Evolutionary conservation across 2,888 invertebrate genomes (phyloP), one percentile per base, ranked within the genome.

Genomic region (Athripsodes cinereus): DNA sequence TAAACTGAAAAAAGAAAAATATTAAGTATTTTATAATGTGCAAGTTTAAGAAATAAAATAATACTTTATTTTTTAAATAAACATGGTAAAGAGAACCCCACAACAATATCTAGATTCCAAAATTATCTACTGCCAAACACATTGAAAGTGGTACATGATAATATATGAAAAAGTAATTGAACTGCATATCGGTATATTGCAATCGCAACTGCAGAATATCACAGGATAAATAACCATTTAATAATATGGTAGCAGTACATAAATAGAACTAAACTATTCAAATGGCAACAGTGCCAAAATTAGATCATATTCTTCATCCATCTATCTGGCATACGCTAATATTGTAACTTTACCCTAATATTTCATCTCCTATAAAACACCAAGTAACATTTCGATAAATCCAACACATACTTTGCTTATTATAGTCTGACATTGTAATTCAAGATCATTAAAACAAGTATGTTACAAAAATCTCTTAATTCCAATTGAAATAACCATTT

Each of bases 241-340:
- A 55, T 60, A 60, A 60, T 57, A 60, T 60, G 60, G 60, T 54
- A 60, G 60, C 57, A 60, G 60, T 60, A 57, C 60, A 60, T 60
- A 60, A 60, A 60, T 60, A 60, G 60, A 57, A 57, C 60, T 53
- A 60, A 60, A 60, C 57, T 60, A 57, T 60, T 60, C 60, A 60
- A 57, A 60, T 60, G 60, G 60, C 60, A 60, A 60, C 60, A 57
- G 60, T 60, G 60, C 60, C 60, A 60, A 57, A 60, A 60, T 60
- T 60, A 60, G 60, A 57, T 60, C 60, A 57, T 57, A 60, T 60
- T 57, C 57, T 57, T 57, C 48, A 40, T 40, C 16, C 40, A 40
- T 40, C 16, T 13, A 40, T 40, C 40, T 40, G 2, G 13, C 40
- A 40, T 40, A 40, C 16, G 16, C 16, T 40, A 13, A 16, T 40